phyloP scores from a whole-genome alignment of 2,888 invertebrate species.

The Idaea aversata region DNA sequence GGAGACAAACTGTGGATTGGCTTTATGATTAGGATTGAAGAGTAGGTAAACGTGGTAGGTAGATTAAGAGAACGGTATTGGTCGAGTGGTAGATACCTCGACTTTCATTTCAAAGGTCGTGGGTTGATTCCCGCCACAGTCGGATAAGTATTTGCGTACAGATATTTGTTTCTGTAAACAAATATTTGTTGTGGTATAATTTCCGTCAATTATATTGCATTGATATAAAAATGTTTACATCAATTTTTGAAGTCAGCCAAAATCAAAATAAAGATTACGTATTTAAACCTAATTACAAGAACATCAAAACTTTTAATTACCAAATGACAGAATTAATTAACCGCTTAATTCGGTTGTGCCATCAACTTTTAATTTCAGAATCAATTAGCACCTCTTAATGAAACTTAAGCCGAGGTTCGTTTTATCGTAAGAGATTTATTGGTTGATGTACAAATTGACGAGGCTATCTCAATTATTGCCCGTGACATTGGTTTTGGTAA shows the following conservation, averaged over 20 bases:
- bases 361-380: constrained; percentile 2
- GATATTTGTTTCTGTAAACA: too few species aligned
- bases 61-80: too few species aligned
- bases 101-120: too few species aligned
- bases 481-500: neutral
- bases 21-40: neutral
- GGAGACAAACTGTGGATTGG: neutral
- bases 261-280: neutral
- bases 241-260: too few species aligned
- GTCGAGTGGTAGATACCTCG: too few species aligned
- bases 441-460: neutral
- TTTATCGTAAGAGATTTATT: constrained; percentile 3
- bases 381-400: constrained; percentile 5
- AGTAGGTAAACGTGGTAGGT: neutral
- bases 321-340: neutral
- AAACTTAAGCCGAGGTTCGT: constrained; percentile 1
- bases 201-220: too few species aligned
- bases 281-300: neutral
- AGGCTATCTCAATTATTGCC: neutral
- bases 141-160: too few species aligned
- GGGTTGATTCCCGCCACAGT: too few species aligned
- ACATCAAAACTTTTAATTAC: neutral
- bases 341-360: neutral
- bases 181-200: too few species aligned
- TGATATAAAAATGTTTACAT: too few species aligned